Percentiles rank a stretch among this genome's conserved stretches.
phyloP scores from a whole-genome alignment of 2,797 vertebrate species.

The Synanceia verrucosa region DNA sequence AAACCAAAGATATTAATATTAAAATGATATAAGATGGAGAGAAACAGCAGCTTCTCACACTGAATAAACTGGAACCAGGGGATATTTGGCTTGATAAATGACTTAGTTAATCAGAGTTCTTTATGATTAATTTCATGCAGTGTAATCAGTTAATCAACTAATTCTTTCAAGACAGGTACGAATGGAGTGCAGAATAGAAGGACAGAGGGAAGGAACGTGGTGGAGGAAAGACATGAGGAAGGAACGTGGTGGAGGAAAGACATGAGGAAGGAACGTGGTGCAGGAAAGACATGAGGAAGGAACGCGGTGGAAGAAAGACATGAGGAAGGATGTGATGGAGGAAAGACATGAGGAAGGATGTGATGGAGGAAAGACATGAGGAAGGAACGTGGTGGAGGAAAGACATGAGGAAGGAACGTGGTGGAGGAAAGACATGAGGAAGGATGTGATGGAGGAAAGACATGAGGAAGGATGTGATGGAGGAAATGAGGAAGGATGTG shows the following conservation, averaged over 20 bases:
- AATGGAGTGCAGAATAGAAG: not conserved
- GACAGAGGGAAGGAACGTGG: not conserved
- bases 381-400: not conserved
- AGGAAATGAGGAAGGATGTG: slow-evolving; percentile 2
- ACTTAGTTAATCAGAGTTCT: not conserved
- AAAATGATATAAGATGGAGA: not conserved
- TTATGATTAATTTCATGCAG: not conserved
- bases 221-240: not conserved
- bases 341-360: not conserved
- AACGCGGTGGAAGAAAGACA: not conserved
- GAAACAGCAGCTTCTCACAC: not conserved
- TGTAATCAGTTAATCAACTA: not conserved
- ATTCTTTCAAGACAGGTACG: not conserved
- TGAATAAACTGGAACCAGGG: not conserved
- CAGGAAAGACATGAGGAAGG: not conserved
- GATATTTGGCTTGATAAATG: not conserved
- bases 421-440: no score
- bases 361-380: not conserved
- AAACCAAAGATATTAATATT: not conserved
- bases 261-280: not conserved
- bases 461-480: no score
- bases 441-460: slow-evolving; percentile 1
- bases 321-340: not conserved
- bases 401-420: not conserved
- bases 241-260: slow-evolving; percentile 4